phyloP scores from a whole-genome alignment of 92 coral and sea anemone species.

The Bergia sp. region DNA sequence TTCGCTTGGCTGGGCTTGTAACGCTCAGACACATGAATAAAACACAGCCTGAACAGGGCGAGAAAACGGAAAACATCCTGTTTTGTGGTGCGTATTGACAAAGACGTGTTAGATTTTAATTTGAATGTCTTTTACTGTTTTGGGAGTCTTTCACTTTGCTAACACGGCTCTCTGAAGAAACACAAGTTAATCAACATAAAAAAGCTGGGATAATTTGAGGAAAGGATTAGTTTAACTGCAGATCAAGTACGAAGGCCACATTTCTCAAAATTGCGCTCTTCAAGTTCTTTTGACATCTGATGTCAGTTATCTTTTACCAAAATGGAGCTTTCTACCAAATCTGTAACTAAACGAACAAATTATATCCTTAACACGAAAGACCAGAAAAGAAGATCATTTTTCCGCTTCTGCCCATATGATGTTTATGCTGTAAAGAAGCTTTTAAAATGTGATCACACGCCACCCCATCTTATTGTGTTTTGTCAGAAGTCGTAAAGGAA shows the following conservation, averaged over 20 bases:
- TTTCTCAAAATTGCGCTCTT: neutral
- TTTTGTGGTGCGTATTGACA: neutral
- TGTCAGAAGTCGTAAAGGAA: too few species aligned
- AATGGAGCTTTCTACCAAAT: neutral
- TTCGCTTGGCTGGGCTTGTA: too few species aligned
- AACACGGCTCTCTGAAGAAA: too few species aligned
- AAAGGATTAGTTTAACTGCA: too few species aligned
- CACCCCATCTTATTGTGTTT: neutral
- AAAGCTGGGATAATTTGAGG: neutral
- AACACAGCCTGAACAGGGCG: too few species aligned
- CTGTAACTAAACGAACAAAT: too few species aligned
- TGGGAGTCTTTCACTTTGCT: neutral
- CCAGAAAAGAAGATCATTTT: neutral
- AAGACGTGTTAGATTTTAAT: too few species aligned
- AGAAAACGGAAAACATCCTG: too few species aligned
- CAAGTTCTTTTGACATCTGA: neutral
- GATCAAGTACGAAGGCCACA: neutral
- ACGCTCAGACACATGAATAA: too few species aligned
- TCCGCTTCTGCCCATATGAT: neutral
- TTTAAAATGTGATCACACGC: neutral
- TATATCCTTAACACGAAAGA: neutral
- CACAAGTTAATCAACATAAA: neutral
- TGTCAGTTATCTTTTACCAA: too few species aligned
- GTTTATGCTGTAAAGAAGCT: neutral
- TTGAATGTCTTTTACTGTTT: too few species aligned